Base-by-base conservation (phyloP, 2,888 invertebrate species). In the Alviniconcha strummeri region DNA sequence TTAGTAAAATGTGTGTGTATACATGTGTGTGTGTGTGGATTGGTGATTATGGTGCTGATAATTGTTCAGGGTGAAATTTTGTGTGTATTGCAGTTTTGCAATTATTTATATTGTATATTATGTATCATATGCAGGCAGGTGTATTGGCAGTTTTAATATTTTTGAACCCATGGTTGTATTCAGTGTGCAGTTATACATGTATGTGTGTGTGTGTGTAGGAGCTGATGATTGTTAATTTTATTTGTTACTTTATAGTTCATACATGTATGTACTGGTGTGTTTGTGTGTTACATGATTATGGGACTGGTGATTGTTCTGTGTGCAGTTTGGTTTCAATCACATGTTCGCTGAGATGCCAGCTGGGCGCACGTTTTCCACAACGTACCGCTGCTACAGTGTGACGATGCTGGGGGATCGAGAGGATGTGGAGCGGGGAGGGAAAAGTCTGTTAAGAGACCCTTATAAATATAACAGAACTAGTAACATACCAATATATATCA, bases 361-460 rank as follows among this genome's bases (percentile, higher is more conserved):
- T 83, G 88, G 89, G 84, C 86, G 93, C 36, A 91, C 91, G 36
- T 94, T 94, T 86, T 92, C 91, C 80, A 91, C 92, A 67, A 96
- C 96, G 76, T 99, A 98, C 93, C 96, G 96, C 94, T 98, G 90
- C 84, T 98, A 96, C 94, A 98, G 98, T 0, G 98, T 98, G 1
- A 97, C 98, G 13, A 98, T 99, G 98, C 94, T 98, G 82, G 98
- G 98, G 92, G 98, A 98, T 92, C 95, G 98, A 83, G 96, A 97
- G 91, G 98, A 98, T 94, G 98, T 99, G 5, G 98, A 99, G 94
- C 96, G 97, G 91, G 98, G 99, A 90, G 98, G 98, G 89, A 99
- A 99, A 96, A 98, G 98, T 98, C 95, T 36, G 36, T 36, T 36
- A 95, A 95, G 74, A 19, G 60, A 64, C 17, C 17, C 4, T 64